Percentiles rank a stretch among this genome's conserved stretches.
Conservation (phyloP, 2,888 invertebrate species). For the Caenorhabditis plicata region DNA sequence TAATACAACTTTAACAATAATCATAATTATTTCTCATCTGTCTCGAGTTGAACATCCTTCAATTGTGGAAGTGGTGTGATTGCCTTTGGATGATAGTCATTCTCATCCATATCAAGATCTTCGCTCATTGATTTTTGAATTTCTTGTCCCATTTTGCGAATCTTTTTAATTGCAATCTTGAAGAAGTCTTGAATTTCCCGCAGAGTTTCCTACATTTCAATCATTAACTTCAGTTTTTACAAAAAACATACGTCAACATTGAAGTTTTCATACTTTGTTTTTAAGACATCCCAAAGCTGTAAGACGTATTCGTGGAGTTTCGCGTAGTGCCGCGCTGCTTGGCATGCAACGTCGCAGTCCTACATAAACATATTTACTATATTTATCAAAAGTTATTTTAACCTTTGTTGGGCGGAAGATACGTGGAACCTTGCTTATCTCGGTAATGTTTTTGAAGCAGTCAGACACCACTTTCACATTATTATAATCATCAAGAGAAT, state of each 20-base stretch:
- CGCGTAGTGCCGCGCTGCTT: constrained; percentile 45
- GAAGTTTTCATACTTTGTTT: constrained; percentile 46
- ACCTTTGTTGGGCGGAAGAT: constrained; percentile 41
- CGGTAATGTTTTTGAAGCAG: constrained; percentile 46
- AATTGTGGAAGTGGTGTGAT: constrained; percentile 21
- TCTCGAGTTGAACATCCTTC: constrained; percentile 1
- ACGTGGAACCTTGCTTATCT: constrained; percentile 39
- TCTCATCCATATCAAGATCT: constrained; percentile 8
- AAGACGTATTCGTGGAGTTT: constrained; percentile 55
- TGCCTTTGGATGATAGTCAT: constrained; percentile 14
- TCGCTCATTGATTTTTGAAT: too few relatives aligned
- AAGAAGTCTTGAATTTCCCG: constrained; percentile 36
- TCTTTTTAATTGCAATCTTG: constrained; percentile 28
- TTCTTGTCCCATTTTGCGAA: constrained; percentile 32
- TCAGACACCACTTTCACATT: constrained; percentile 48
- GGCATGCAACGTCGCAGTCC: constrained; percentile 56
- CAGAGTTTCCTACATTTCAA: constrained; percentile 24
- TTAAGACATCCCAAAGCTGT: constrained; percentile 53
- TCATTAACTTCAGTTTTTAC: neutral
- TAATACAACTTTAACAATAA: too few relatives aligned
- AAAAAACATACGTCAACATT: constrained; percentile 32
- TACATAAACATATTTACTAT: constrained; percentile 8
- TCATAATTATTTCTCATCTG: neutral
- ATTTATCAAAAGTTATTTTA: neutral
- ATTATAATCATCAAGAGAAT: constrained; percentile 39